Percentiles rank a stretch among this genome's conserved stretches.
These are phyloP conservation scores for Rhodeus uyekii DNA, from an alignment of 2,797 vertebrate genomes.

Conservation along the genomic window DNA sequence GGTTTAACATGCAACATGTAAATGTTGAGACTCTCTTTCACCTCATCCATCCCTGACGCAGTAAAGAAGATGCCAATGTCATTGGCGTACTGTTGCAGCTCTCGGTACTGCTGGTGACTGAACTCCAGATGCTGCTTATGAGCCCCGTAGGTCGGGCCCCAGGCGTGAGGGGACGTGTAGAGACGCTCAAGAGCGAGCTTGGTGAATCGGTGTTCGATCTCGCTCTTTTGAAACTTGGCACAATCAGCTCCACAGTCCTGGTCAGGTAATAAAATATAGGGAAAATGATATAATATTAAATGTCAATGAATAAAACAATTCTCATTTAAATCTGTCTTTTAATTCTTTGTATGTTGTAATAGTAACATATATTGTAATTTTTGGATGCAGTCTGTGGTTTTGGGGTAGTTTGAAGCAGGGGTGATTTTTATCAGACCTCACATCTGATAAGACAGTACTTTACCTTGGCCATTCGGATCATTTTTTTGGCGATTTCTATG, in stretches of 20 bases:
- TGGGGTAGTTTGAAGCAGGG: too few relatives aligned
- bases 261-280: not conserved
- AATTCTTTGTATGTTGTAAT: too few relatives aligned
- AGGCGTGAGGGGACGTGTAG: slow-evolving; percentile 71
- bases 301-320: too few relatives aligned
- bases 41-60: slow-evolving; percentile 97
- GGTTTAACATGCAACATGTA: not conserved
- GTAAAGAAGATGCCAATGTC: slow-evolving; percentile 94
- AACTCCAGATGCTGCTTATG: slow-evolving; percentile 94
- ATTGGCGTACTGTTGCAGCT: slow-evolving; percentile 85
- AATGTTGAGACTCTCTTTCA: slow-evolving; percentile 57
- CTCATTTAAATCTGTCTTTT: not conserved
- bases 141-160: slow-evolving; percentile 88
- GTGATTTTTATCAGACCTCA: not conserved
- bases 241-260: slow-evolving; percentile 93
- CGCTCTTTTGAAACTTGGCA: slow-evolving; percentile 95
- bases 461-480: slow-evolving; percentile 91
- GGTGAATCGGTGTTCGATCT: slow-evolving; percentile 81
- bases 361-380: too few relatives aligned
- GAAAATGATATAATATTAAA: too few relatives aligned
- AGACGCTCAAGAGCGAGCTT: slow-evolving; percentile 69
- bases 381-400: not conserved
- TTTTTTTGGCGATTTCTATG: slow-evolving; percentile 85
- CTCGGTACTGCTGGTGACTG: slow-evolving; percentile 87
- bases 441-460: not conserved